Base-by-base conservation (phyloP, 35 echinoderm and acorn worm genomes). In the Heliocidaris erythrogramma region DNA sequence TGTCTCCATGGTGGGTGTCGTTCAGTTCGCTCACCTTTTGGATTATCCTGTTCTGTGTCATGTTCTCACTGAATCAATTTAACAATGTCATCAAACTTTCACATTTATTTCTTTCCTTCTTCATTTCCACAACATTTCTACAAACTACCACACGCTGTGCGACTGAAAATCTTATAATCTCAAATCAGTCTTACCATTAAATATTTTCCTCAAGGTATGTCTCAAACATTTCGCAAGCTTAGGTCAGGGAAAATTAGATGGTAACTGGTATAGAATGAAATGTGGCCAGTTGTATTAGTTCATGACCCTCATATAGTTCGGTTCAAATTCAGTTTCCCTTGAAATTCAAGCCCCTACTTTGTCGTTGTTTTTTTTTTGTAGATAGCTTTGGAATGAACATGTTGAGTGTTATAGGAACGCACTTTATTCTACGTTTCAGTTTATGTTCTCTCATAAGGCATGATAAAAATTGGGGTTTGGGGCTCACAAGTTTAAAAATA, bases 11-110 rank as follows among this genome's bases (percentile, higher is more conserved):
- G 35, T 42, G 35, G 35, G 35, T 42, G 35, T 42, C 35, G 52
- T 14, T 10, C 9, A 56, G 52, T 56, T 56, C 52, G 52, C 10
- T 56, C 52, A 56, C 52, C 52, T 11, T 56, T 14, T 56, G 14
- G 11, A 56, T 0, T 14, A 56, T 7, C 52, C 52, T 8, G 52
- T 56, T 56, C 9, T 11, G 52, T 56, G 52, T 56, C 52, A 56
- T 12, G 52, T 56, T 10, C 52, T 56, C 14, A 10, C 14, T 13
- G 65, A 27, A n/a, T 78, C 65, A 78, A 21, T 78, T 78, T 78
- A 29, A 78, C 65, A 78, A 78, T 78, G 65, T 78, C 65, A 78
- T 78, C 65, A 78, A 78, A 78, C 65, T 78, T 78, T 78, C 65
- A 24, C 65, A 78, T 78, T 27, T 24, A n/a, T 78, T 78, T 78